These are phyloP conservation scores for Hemitrygon akajei DNA, from an alignment of 2,797 vertebrate species.

Conservation along the genomic window DNA sequence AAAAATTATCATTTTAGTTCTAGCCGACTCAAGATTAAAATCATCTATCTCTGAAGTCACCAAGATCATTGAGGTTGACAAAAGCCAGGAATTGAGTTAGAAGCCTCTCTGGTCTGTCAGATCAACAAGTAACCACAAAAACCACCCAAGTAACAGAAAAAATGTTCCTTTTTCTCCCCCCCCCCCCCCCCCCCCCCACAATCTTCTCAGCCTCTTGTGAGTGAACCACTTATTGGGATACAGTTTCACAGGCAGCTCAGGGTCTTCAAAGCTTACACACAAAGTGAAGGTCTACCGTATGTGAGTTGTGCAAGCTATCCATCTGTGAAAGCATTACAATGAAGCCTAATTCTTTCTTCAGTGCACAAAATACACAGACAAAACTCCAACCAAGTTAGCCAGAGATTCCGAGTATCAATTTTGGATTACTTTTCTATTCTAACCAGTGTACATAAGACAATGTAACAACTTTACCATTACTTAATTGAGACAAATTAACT, in stretches of 20 bases:
- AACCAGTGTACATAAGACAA: not conserved
- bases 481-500: not conserved
- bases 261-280: not conserved
- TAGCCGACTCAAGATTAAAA: not conserved
- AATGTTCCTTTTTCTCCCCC: not conserved
- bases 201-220: not conserved
- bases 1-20: not conserved
- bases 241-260: not conserved
- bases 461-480: not conserved
- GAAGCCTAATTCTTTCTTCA: not conserved
- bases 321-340: not conserved
- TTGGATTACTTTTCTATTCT: not conserved
- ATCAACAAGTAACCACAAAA: not conserved
- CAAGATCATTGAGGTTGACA: not conserved
- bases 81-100: not conserved
- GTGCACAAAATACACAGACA: not conserved
- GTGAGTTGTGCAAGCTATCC: not conserved
- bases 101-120: not conserved
- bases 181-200: not conserved
- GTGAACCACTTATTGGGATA: not conserved
- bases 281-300: not conserved
- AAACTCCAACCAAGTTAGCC: not conserved
- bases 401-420: not conserved
- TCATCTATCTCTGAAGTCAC: not conserved
- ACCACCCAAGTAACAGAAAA: not conserved